Evolutionary conservation across 2,888 invertebrate genomes (phyloP).

Genomic region (Andrena fulva): DNA sequence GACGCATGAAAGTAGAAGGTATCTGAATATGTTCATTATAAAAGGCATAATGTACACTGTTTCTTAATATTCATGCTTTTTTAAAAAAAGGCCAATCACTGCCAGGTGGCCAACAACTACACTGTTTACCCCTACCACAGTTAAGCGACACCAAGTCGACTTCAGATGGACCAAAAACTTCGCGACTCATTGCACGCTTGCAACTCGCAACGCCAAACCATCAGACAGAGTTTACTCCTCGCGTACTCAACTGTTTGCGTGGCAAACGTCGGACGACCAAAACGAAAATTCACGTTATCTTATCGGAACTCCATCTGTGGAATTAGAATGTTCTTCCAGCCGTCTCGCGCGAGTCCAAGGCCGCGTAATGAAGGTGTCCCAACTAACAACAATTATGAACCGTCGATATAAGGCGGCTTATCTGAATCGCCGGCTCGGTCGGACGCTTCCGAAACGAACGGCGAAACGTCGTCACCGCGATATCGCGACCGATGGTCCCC

Average conservation of each 20-base stretch:
- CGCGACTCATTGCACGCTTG: not conserved
- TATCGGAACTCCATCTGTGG: constrained; percentile 41
- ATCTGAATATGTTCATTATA: no score
- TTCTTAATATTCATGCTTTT: no score
- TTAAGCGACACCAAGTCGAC: not conserved
- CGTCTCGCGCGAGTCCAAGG: constrained; percentile 5
- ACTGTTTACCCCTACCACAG: no score
- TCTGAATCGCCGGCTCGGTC: constrained; percentile 12
- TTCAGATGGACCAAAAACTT: not conserved
- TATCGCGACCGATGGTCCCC: not conserved
- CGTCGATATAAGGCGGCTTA: constrained; percentile 6
- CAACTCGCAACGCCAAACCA: not conserved
- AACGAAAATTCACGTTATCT: constrained; percentile 25
- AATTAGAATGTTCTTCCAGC: constrained; percentile 36
- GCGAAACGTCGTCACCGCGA: not conserved
- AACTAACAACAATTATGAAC: constrained; percentile 6
- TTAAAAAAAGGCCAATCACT: no score
- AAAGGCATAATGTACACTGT: no score
- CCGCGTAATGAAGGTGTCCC: constrained; percentile 23
- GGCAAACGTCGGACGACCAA: constrained; percentile 31
- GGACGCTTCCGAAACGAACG: constrained; percentile 16
- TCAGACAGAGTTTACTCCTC: not conserved
- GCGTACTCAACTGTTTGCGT: constrained; percentile 23
- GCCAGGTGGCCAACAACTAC: no score
- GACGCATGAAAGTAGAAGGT: no score